Percentiles rank a stretch among this genome's conserved stretches.
These are phyloP conservation scores for Chirona hameri DNA, from an alignment of 2,888 invertebrate genomes.

Conservation along the genomic window DNA sequence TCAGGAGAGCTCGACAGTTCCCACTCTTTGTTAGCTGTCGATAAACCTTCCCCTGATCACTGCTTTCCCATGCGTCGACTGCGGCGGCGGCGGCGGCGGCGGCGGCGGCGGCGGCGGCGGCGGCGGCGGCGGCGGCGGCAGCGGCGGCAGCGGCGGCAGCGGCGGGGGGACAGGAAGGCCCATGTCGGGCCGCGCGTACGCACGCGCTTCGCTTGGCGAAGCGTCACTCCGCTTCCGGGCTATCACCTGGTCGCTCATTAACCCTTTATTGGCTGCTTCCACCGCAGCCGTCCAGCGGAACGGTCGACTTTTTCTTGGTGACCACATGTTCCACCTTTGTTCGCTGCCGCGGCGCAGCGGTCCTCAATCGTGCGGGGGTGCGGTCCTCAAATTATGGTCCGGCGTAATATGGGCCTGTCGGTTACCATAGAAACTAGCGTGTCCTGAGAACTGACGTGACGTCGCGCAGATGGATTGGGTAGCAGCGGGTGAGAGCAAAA, in stretches of 20 bases:
- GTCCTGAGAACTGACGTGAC: not conserved
- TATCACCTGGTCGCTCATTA: constrained; percentile 8
- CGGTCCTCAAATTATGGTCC: not conserved
- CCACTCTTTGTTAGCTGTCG: not conserved
- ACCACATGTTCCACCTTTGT: constrained; percentile 10
- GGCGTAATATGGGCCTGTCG: not conserved
- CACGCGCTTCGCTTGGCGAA: not conserved
- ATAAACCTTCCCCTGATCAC: too few relatives aligned
- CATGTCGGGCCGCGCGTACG: not conserved
- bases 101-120: not conserved
- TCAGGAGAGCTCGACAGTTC: not conserved
- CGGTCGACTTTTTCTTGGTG: not conserved
- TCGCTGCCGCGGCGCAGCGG: not conserved
- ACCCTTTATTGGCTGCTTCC: not conserved
- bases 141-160: not conserved
- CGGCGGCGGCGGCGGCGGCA: not conserved
- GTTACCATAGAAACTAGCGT: not conserved
- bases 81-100: not conserved
- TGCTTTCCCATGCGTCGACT: not conserved
- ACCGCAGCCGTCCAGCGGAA: not conserved
- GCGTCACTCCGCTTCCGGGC: not conserved
- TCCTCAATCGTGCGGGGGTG: not conserved
- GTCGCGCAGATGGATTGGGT: not conserved
- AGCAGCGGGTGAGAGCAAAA: too few relatives aligned
- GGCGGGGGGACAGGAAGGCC: too few relatives aligned